Base-by-base conservation (phyloP, 2,113 vertebrate genomes). In the Hiodon alosoides region DNA sequence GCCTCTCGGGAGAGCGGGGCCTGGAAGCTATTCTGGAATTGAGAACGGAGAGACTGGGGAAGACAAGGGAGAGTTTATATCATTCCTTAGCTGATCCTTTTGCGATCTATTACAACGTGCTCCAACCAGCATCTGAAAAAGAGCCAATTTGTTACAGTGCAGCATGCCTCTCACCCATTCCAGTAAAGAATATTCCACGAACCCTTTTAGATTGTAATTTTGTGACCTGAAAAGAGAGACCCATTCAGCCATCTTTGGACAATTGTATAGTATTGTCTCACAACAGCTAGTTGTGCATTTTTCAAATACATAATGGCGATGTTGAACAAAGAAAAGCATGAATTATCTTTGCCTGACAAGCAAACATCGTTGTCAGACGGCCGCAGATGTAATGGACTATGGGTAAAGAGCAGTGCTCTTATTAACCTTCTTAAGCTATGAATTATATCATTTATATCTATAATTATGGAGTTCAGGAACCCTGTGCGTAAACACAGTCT, bases 381-480 rank as follows among this genome's bases (percentile, higher is more conserved):
- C 9, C 47, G 73, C 84, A 87, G 82, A 13, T 77, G 14, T 73
- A 16, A 84, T 90, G 87, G 88, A 31, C 31, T 31, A 31, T 88
- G 86, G 82, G 82, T 79, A 79, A 85, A 86, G 83, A 89, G 84
- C 79, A 67, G 14, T 55, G 9, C 6, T 3, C 80, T 55, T 78
- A 81, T 89, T 31, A 31, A 84, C 68, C 68, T 16, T 31, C 53
- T 77, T 31, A 70, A 80, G 70, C 83, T 78, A 79, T 2, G 73
- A 86, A 80, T 80, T 81, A 88, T 87, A 86, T 81, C 78, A 86
- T 71, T 47, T 76, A 76, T 87, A 89, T 87, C 84, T 84, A 90
- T 92, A 92, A 93, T 93, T 93, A 91, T 92, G 94, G 94, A 93
- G 86, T 74, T n/a, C 82, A 91, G 87, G 90, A 86, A 91, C 91